Base-by-base conservation (phyloP, 2,888 invertebrate species). In the Chrysodeixis includens region DNA sequence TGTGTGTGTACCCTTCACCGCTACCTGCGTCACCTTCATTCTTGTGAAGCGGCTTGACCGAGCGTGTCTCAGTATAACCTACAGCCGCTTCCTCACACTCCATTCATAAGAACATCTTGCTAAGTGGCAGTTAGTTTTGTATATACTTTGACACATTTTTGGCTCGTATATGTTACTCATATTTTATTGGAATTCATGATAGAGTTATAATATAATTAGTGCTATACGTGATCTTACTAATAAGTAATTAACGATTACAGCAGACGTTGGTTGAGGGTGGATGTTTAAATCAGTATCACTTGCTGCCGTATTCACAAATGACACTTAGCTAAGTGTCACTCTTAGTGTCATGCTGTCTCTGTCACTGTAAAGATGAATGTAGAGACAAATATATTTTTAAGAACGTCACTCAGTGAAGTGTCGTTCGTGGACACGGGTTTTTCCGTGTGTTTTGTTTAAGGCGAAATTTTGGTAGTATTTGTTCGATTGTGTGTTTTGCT, bases 241-340 rank as follows among this genome's bases (percentile, higher is more conserved):
- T 76, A 76, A 84, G 83, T 76, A 76, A 79, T 79, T 67, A 83
- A 82, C 73, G 65, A 76, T 83, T 83, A 81, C 86, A 86, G 83
- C 69, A 68, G 83, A 75, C 81, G 85, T 75, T 88, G 88, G 84
- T 86, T 79, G 72, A 74, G 73, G 83, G 74, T 69, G 51, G 69
- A 63, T 69, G 57, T 69, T 49, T 18, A 51, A 18, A 70, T 64
- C 49, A 59, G 68, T 66, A 62, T 16, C 26, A 62, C 55, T 66
- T 59, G 49, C 58, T 60, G n/a, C n/a, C 1, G 30, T 63, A 54
- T 56, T 26, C 26, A 26, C 6, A 26, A 26, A 26, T 6, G 26
- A 2, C 26, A 2, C 26, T 26, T 26, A 26, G 26, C 6, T 26
- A 26, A 26, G 2, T 26, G 3, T 26, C 26, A 6, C 6, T 26